Evolutionary conservation across 2,113 vertebrate genomes (phyloP).

Genomic region (Cygnus buccinator): DNA sequence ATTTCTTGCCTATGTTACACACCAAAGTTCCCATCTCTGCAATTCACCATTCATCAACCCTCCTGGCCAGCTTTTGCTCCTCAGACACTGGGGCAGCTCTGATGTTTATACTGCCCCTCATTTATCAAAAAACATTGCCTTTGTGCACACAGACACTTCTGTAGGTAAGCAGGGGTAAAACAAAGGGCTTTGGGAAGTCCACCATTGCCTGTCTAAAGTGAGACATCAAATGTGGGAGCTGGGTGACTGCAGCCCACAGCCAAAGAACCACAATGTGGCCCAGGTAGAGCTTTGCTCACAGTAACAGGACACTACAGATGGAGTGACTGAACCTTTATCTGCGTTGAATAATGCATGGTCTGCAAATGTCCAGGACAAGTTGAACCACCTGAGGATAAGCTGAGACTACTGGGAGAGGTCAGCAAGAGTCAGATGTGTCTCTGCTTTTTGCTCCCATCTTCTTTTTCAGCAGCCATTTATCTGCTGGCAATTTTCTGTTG

Average conservation of each 20-base stretch:
- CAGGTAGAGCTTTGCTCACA: neutral
- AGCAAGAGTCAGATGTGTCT: neutral
- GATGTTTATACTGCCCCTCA: neutral
- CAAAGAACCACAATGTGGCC: fast-evolving
- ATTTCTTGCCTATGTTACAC: neutral
- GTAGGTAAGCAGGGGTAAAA: neutral
- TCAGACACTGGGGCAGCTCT: neutral
- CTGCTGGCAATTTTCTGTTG: neutral
- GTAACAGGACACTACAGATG: neutral
- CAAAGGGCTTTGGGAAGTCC: neutral
- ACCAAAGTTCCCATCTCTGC: neutral
- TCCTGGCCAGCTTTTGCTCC: neutral
- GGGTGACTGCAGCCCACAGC: neutral
- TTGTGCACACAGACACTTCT: neutral
- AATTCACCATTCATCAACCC: neutral
- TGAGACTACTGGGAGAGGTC: neutral
- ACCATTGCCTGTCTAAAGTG: neutral
- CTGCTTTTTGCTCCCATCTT: neutral
- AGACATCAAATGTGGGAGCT: neutral
- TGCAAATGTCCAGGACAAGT: neutral
- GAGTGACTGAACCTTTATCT: neutral
- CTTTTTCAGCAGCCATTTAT: neutral
- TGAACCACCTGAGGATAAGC: neutral
- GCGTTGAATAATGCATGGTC: neutral
- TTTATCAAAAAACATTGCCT: neutral